Evolutionary conservation across 2,797 vertebrate species (phyloP), one percentile per base, ranked within the genome.

Genomic region (Salmo trutta): DNA sequence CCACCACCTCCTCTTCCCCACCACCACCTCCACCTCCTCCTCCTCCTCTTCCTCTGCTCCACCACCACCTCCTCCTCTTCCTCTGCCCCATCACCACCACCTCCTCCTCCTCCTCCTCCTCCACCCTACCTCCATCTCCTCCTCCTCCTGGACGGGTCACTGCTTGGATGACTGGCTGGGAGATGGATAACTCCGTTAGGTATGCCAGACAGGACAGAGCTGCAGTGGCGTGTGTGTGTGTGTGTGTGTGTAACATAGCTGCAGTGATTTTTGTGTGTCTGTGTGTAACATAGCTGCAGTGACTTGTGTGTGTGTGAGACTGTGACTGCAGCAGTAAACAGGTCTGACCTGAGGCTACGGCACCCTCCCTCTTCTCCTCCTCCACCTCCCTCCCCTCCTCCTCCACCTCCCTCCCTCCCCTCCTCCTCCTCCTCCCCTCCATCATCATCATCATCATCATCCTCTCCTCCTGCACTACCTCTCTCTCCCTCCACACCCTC

Each of bases 151-250:
- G 85, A 81, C 75, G 78, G n/a, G 56, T 21, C 56, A 59, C n/a
- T 59, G 19, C 19, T 59, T 59, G 56, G n/a, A n/a, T 59, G 17
- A 15, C 80, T 79, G 81, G 88, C 85, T 87, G 84, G 83, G 88
- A 92, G 90, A 93, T 90, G 88, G 88, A 93, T 92, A 89, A 86
- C 88, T 89, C 74, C 3, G 84, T 88, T 89, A 87, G 89, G 82
- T 78, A 84, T 75, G 76, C 83, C 83, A 88, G 90, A 90, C 67
- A 66, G 21, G 27, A 59, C 86, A 88, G 84, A 86, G 87, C 85
- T 7, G 59, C 76, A 77, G 86, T 80, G 82, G 56, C 2, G n/a
- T 21, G 54, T 56, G 19, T 21, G n/a, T 59, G 54, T 56, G 19
- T 21, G n/a, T 59, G 4, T 56, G 54, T 56, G n/a, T 56, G 17